Conservation (phyloP, 1,140 invertebrate species). For the Dendroctonus ponderosae region DNA sequence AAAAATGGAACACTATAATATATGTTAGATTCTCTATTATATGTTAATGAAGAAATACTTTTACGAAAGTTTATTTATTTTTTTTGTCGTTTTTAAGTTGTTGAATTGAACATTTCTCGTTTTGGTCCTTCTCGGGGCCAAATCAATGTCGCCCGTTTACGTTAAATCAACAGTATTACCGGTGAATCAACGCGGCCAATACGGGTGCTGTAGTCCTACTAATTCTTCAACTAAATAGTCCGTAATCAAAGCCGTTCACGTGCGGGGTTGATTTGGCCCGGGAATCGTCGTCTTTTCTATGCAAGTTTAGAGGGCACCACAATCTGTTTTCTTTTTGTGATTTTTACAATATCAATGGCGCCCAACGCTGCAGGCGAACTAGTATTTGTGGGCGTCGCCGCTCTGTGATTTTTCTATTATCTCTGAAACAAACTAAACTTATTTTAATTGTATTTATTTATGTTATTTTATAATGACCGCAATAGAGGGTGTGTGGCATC, state of each 20-base stretch:
- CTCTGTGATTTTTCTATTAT: constrained; percentile 41
- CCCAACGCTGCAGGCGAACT: constrained; percentile 18
- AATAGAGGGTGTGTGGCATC: too few relatives aligned
- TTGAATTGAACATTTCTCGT: constrained; percentile 26
- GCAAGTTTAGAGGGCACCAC: constrained; percentile 40
- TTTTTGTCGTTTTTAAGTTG: constrained; percentile 42
- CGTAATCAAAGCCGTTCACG: too few relatives aligned
- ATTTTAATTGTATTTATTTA: constrained; percentile 39
- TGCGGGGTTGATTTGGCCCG: constrained; percentile 12
- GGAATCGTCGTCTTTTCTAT: constrained; percentile 5
- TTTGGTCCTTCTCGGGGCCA: not conserved
- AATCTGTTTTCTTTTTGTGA: constrained; percentile 39
- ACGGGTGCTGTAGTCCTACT: not conserved
- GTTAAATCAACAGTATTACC: not conserved
- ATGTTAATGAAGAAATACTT: constrained; percentile 46
- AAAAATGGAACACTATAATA: constrained; percentile 43
- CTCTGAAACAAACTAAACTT: constrained; percentile 37
- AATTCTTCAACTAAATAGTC: not conserved
- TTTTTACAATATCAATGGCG: constrained; percentile 34
- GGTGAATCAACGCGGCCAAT: not conserved
- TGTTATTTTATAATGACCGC: constrained; percentile 13
- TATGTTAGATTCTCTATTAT: constrained; percentile 50
- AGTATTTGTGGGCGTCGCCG: constrained; percentile 20
- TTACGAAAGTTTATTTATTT: constrained; percentile 41
- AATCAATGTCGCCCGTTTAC: not conserved